Percentiles rank a stretch among this genome's conserved stretches.
Evolutionary conservation across 1,140 invertebrate genomes (phyloP).

Genomic region (Formica selysi): DNA sequence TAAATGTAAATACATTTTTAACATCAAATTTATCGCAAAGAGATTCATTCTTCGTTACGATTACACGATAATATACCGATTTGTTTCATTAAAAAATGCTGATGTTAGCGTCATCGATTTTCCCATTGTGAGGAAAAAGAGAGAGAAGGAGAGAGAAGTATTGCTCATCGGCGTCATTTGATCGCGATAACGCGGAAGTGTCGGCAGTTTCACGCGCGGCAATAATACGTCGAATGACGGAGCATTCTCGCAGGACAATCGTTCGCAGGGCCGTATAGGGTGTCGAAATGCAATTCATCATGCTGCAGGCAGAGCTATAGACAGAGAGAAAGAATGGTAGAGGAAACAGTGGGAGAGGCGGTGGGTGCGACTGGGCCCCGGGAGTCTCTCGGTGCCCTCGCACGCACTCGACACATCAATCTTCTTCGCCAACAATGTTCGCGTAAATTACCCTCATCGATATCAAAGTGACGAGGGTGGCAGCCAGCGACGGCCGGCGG

Average conservation of each 20-base stretch:
- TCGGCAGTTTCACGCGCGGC: conserved; percentile 58
- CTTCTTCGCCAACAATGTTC: conserved; percentile 85
- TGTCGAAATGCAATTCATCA: conserved; percentile 84
- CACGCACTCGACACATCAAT: conserved; percentile 85
- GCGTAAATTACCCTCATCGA: conserved; percentile 86
- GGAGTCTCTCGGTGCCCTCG: conserved; percentile 57
- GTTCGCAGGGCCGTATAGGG: conserved; percentile 67
- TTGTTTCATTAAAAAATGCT: conserved; percentile 22
- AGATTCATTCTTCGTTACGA: conserved; percentile 19
- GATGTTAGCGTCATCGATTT: conserved; percentile 32
- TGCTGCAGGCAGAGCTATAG: conserved; percentile 33
- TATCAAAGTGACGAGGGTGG: conserved; percentile 82
- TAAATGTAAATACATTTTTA: too few relatives aligned
- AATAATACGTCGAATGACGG: conserved; percentile 79
- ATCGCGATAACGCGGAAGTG: conserved; percentile 41
- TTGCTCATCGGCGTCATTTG: conserved; percentile 51
- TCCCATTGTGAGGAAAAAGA: neutral
- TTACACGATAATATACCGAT: neutral
- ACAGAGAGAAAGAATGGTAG: conserved; percentile 25
- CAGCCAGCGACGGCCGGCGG: conserved; percentile 38
- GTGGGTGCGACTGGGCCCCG: conserved; percentile 43
- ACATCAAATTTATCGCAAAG: neutral
- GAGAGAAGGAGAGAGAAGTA: conserved; percentile 5
- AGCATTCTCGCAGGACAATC: conserved; percentile 74
- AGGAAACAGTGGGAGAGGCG: conserved; percentile 63